A percentile compares a stretch with the other conserved stretches of the same genome.
Conservation (phyloP, 2,797 vertebrate species). For the Myiothlypis chrysogaster region DNA sequence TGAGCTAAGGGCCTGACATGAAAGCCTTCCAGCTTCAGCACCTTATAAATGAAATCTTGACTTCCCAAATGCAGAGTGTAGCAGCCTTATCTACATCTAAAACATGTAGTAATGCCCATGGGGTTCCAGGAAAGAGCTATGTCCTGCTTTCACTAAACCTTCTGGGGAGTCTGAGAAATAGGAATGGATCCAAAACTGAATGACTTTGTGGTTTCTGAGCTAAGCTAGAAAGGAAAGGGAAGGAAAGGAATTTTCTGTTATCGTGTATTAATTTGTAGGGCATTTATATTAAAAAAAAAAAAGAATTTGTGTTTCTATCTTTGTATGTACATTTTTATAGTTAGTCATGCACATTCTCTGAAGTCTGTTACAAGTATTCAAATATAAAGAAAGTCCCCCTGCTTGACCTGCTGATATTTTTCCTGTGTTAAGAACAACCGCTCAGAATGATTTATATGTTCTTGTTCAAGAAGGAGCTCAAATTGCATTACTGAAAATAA, state of each 20-base stretch:
- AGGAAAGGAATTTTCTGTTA: conserved; percentile 20
- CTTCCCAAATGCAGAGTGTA: neutral
- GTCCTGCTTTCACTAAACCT: conserved; percentile 40
- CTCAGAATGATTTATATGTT: neutral
- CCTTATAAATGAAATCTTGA: conserved; percentile 51
- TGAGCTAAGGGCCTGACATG: neutral
- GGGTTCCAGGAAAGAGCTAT: conserved; percentile 25
- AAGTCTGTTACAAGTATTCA: neutral
- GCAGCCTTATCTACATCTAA: conserved; percentile 42
- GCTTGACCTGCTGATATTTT: neutral
- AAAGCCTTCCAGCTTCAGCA: conserved; percentile 44
- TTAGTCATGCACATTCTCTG: neutral
- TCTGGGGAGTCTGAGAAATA: conserved; percentile 1
- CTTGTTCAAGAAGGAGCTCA: neutral
- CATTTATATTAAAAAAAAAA: neutral
- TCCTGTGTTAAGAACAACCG: neutral
- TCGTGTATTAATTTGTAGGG: neutral
- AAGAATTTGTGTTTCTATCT: neutral
- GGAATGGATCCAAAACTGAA: conserved; percentile 33
- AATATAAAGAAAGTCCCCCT: neutral
- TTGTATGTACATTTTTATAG: neutral
- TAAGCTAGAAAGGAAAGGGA: neutral
- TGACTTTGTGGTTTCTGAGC: conserved; percentile 16
- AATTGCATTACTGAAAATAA: neutral
- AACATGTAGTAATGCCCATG: conserved; percentile 20